Base-by-base conservation (phyloP, 2,113 vertebrate species). In the Chloropsis hardwickii region DNA sequence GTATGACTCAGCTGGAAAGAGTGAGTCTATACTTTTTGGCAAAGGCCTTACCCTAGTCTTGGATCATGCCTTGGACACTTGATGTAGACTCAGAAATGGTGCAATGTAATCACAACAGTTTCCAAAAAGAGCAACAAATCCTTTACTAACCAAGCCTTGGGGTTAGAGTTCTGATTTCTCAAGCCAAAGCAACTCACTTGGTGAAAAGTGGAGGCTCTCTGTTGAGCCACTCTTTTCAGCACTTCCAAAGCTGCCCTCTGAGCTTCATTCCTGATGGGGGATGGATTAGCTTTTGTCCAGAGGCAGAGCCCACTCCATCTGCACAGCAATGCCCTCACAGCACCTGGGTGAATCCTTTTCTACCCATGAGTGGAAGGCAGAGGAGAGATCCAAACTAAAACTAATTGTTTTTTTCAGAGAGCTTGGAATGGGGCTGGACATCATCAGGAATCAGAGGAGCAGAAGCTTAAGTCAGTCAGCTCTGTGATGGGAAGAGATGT, bases 1-100 rank as follows among this genome's bases (percentile, higher is more conserved):
- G 33, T 58, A 66, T 95, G 93, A 95, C 87, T 96, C 94, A 94
- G 65, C 86, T 92, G 93, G 92, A 94, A 97, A 94, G 84, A 91
- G 18, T 13, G 33, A 95, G 54, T 42, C 28, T 82, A 37, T 24
- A 24, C 19, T 77, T 91, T 88, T 20, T 92, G 91, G 91, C 93
- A 91, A 88, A 92, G 71, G 35, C 39, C 24, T 89, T 40, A 44
- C 8, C 69, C 56, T 40, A 29, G 35, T 18, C 88, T 88, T 77
- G 67, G 65, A 18, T 74, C 50, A n/a, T 57, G 81, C 77, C 70
- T 73, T 66, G 9, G 67, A 86, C 42, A 25, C 74, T 87, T 28
- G 27, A 42, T 61, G 65, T 10, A 70, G 65, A 29, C 28, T 85
- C 69, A 89, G 65, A 89, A 91, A 64, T 56, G 51, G 72, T 45